Percentiles rank a stretch among this genome's conserved stretches.
Evolutionary conservation across 2,888 invertebrate genomes (phyloP).

Genomic region (Drosophila acutilabella): DNA sequence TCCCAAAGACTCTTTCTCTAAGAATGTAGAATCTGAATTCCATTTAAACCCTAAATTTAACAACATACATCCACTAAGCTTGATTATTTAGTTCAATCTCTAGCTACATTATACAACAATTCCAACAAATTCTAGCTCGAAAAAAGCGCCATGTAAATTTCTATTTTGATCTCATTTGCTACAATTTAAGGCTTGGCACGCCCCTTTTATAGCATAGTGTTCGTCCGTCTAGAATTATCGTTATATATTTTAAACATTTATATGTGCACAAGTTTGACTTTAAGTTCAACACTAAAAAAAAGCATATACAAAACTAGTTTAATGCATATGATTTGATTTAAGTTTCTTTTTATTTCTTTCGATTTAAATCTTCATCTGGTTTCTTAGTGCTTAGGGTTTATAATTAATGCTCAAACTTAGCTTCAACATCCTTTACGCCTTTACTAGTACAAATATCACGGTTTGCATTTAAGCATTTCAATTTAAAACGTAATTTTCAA

Average conservation of each 20-base stretch:
- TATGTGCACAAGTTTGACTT: constrained; percentile 80
- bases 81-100: constrained; percentile 8
- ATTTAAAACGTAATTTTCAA: constrained; percentile 51
- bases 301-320: constrained; percentile 77
- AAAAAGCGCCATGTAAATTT: constrained; percentile 48
- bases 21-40: constrained; percentile 11
- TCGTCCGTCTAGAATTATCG: constrained; percentile 25
- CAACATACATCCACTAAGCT: constrained; percentile 29
- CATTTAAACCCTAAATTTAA: constrained; percentile 24
- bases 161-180: constrained; percentile 15
- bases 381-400: constrained; percentile 39
- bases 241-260: constrained; percentile 76
- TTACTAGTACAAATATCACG: constrained; percentile 84
- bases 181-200: constrained; percentile 20
- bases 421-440: constrained; percentile 51
- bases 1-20: constrained; percentile 67
- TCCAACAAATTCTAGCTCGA: constrained; percentile 30
- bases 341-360: constrained; percentile 25
- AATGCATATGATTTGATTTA: constrained; percentile 55
- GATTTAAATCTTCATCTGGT: constrained; percentile 7
- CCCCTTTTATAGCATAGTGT: constrained; percentile 17
- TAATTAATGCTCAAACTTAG: constrained; percentile 60
- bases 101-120: constrained; percentile 14
- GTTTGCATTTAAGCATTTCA: constrained; percentile 68
- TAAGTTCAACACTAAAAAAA: constrained; percentile 76